Base-by-base conservation (phyloP, 2,888 invertebrate genomes). In the Epistrophe eligans region DNA sequence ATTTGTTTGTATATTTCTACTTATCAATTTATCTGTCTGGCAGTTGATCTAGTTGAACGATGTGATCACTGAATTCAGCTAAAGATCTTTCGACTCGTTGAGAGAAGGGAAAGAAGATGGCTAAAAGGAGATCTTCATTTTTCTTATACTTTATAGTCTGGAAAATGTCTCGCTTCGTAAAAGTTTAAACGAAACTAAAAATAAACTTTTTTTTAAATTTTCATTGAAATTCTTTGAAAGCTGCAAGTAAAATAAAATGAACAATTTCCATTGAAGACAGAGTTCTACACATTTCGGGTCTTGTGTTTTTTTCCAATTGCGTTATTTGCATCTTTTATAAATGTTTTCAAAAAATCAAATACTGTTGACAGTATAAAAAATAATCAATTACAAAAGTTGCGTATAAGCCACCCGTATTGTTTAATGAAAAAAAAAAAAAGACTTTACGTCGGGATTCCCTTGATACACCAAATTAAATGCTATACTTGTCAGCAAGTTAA, bases 401-500 rank as follows among this genome's bases (percentile, higher is more conserved):
- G 28, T 55, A 28, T 28, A 55, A 28, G 13, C 52, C 24, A 19
- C 5, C 24, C 13, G 52, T 24, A 13, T 55, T 8, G 4, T 48
- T 17, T 9, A 50, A 19, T 19, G 11, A 19, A 9, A 19, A 10
- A 15, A 28, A 55, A 60, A 60, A 62, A 24, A 40, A 40, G 24
- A 11, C 10, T 45, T 32, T 28, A 35, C 50, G 10, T 19, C 11
- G 55, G 55, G 35, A 55, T 40, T 55, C 15, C 24, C 40, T 55
- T 40, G n/a, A 24, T 28, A 40, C 19, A 40, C 38, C 5, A 38
- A 70, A 55, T 38, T 28, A 40, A 55, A 55, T 55, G 8, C 28
- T 70, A 43, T 43, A 32, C 24, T 0, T 52, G 28, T 55, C 28
- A 70, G 70, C 55, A 55, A 70, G 40, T 55, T 70, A 28, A 40